These are phyloP conservation scores for Iguana delicatissima DNA, from an alignment of 2,797 vertebrate genomes.

Conservation along the genomic window DNA sequence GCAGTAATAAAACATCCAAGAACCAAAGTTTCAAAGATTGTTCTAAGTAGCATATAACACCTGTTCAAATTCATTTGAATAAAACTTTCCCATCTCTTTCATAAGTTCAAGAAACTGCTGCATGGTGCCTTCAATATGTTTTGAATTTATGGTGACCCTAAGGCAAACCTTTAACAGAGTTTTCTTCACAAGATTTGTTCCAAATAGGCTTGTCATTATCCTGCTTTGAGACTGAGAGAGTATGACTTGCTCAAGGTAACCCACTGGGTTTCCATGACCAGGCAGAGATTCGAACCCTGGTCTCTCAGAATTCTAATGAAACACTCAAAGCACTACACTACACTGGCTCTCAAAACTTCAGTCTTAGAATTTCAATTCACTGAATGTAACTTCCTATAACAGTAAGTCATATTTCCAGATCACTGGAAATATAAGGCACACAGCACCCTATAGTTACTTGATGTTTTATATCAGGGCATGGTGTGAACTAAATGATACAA, in stretches of 20 bases:
- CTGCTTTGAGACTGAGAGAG: too few species aligned
- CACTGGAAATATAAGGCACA: not conserved
- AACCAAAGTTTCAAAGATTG: constrained; percentile 62
- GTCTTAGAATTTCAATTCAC: not conserved
- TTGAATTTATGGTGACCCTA: too few species aligned
- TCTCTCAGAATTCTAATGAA: too few species aligned
- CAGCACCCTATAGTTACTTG: too few species aligned
- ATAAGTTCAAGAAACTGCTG: not conserved
- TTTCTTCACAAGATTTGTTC: too few species aligned
- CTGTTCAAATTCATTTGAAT: constrained; percentile 61
- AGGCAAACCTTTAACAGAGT: too few species aligned
- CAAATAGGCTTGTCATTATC: too few species aligned
- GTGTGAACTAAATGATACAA: not conserved
- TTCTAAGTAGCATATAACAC: constrained; percentile 66
- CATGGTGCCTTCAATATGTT: too few species aligned
- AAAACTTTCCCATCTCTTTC: constrained; percentile 1
- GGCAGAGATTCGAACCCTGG: too few species aligned
- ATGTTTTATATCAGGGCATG: not conserved
- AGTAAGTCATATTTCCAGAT: not conserved
- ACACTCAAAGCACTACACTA: too few species aligned
- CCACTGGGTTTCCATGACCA: too few species aligned
- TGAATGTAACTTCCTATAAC: not conserved
- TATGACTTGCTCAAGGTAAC: too few species aligned
- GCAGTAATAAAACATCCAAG: constrained; percentile 65
- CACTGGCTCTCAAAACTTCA: not conserved